Evolutionary conservation across 2,888 invertebrate genomes (phyloP).

Genomic region (Acanthosepion pharaonis): DNA sequence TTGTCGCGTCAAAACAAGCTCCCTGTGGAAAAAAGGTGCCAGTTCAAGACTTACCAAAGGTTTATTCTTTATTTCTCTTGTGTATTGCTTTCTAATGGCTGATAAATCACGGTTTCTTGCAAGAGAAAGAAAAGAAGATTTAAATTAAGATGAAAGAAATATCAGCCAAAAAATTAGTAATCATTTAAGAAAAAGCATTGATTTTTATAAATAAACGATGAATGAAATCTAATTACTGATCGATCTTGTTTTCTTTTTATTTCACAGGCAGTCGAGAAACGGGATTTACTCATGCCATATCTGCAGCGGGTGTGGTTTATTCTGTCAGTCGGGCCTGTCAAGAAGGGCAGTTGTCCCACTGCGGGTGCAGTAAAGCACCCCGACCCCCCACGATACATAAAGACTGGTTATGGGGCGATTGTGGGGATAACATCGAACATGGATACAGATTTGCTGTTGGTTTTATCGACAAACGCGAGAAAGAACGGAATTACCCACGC

Average conservation of each 20-base stretch:
- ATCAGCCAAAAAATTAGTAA: no score
- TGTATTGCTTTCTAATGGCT: no score
- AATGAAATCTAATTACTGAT: no score
- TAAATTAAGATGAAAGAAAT: no score
- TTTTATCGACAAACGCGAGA: constrained; percentile 93
- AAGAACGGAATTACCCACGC: constrained; percentile 83
- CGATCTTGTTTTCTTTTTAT: neutral
- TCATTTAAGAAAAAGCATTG: no score
- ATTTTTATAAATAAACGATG: no score
- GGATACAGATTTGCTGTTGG: constrained; percentile 88
- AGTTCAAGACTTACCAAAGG: no score
- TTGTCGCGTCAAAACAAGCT: no score
- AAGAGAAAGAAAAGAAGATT: no score
- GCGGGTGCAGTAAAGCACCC: constrained; percentile 89
- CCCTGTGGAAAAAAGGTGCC: no score
- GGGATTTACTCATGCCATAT: constrained; percentile 78
- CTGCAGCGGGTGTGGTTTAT: constrained; percentile 84
- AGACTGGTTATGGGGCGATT: constrained; percentile 99
- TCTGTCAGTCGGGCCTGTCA: constrained; percentile 91
- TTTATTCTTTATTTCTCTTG: no score
- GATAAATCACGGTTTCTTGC: no score
- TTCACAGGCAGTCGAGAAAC: constrained; percentile 77
- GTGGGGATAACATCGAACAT: constrained; percentile 96
- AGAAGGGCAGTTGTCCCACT: constrained; percentile 90
- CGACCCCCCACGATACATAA: constrained; percentile 88